phyloP scores from a whole-genome alignment of 1,140 invertebrate genomes.

The Apis cerana region DNA sequence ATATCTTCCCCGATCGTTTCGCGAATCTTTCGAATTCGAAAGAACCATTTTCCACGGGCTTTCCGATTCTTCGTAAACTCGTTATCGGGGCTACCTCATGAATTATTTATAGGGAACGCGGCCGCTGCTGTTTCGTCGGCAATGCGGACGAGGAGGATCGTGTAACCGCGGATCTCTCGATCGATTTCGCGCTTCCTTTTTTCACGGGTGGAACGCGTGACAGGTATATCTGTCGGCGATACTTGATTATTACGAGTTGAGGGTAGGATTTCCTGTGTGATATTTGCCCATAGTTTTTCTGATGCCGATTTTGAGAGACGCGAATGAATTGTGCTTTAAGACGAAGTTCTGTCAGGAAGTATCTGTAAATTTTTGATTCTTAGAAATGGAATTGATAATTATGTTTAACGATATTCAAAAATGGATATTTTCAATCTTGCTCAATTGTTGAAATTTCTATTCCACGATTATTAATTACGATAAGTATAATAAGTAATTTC shows the following conservation, averaged over 20 bases:
- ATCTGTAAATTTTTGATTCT: too few species aligned
- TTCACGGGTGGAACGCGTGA: background rate
- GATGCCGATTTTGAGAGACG: too few species aligned
- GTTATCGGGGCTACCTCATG: conserved; percentile 44
- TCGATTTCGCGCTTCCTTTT: conserved; percentile 27
- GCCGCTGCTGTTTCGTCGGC: background rate
- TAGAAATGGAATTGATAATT: too few species aligned
- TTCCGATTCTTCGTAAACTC: conserved; percentile 48
- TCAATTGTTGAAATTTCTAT: too few species aligned
- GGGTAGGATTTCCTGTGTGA: background rate
- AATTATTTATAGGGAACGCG: conserved; percentile 46
- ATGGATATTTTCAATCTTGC: too few species aligned
- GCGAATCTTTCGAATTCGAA: conserved; percentile 35
- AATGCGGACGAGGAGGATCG: conserved; percentile 26
- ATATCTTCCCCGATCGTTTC: conserved; percentile 8
- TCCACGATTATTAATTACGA: too few species aligned
- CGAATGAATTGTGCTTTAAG: background rate
- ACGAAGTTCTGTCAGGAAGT: too few species aligned
- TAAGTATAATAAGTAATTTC: too few species aligned
- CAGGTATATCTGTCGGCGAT: conserved; percentile 27
- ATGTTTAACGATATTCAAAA: too few species aligned
- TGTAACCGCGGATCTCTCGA: conserved; percentile 40
- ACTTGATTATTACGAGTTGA: conserved; percentile 39
- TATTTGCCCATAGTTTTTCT: background rate
- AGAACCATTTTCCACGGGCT: conserved; percentile 35